phyloP scores from a whole-genome alignment of 2,797 vertebrate genomes.

The Coracias cyanogaster region DNA sequence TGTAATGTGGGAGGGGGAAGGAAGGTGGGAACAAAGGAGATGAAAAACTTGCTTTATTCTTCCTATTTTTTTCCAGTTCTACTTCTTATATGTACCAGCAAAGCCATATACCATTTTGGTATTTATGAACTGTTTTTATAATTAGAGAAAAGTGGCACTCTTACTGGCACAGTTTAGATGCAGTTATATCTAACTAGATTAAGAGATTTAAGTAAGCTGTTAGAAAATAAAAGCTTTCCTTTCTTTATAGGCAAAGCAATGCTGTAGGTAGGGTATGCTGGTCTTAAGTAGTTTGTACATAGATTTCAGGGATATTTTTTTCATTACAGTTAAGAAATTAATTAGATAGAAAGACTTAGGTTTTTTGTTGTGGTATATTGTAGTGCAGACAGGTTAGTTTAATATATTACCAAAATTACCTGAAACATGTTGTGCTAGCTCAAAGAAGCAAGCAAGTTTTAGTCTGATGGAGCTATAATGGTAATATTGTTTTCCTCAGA shows the following conservation, averaged over 20 bases:
- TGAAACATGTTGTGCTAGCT: background rate
- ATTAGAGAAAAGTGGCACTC: background rate
- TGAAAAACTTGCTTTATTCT: background rate
- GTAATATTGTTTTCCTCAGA: background rate
- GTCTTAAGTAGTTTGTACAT: background rate
- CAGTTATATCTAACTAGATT: background rate
- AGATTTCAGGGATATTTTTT: background rate
- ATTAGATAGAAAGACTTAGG: background rate
- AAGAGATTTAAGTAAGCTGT: background rate
- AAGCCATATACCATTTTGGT: background rate
- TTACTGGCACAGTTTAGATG: background rate
- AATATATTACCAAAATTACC: background rate
- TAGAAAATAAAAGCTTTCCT: background rate
- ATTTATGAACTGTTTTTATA: background rate
- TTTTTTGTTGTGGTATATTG: background rate
- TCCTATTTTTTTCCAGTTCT: background rate
- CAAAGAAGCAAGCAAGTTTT: background rate
- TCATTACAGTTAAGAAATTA: background rate
- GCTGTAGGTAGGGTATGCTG: background rate
- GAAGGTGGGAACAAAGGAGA: background rate
- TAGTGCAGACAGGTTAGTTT: background rate
- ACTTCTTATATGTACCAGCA: background rate
- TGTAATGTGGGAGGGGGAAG: background rate
- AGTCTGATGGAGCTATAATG: background rate
- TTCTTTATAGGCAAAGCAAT: background rate